Base-by-base conservation (phyloP, 2,797 vertebrate genomes). In the Alectoris magna region DNA sequence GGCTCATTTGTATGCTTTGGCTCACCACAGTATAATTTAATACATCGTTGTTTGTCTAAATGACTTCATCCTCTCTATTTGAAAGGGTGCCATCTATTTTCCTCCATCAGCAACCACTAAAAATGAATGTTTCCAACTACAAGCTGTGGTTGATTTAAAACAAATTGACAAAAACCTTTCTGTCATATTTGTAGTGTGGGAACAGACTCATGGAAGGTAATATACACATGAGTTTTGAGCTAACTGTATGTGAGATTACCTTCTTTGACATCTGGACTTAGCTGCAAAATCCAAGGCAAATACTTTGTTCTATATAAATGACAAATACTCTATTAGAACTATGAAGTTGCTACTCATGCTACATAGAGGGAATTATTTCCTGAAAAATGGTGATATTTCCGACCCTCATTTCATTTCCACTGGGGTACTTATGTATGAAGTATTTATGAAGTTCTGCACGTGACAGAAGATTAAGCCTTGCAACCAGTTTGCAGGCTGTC, bases 11-110 rank as follows among this genome's bases (percentile, higher is more conserved):
- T 81, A 95, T 80, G 68, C 56, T 88, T 95, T 93, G 80, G 63
- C 69, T 80, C 43, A 83, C 63, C 64, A 56, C 92, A 51, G 44
- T 76, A 38, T 69, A 87, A 51, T 81, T 89, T 87, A 92, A 89
- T 92, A 70, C 56, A 96, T 84, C 64, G 23, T 36, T 91, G 48
- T 94, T 93, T 95, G 36, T 27, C 62, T 91, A 88, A 92, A 95
- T 81, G 44, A 94, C 59, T 96, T 88, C 88, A 79, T 81, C 69
- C 49, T 71, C 60, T 92, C 29, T 46, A 64, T 75, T 67, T 60
- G 44, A 93, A 94, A 48, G 51, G 70, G 14, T 12, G 56, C 67
- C 58, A 91, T 93, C 88, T 92, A 71, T 94, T 86, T 94, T 73
- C 73, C 21, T 73, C n/a, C 78, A 6, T 84, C 24, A 78, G 48